phyloP scores from a whole-genome alignment of 2,797 vertebrate species.

The Artibeus jamaicensis region DNA sequence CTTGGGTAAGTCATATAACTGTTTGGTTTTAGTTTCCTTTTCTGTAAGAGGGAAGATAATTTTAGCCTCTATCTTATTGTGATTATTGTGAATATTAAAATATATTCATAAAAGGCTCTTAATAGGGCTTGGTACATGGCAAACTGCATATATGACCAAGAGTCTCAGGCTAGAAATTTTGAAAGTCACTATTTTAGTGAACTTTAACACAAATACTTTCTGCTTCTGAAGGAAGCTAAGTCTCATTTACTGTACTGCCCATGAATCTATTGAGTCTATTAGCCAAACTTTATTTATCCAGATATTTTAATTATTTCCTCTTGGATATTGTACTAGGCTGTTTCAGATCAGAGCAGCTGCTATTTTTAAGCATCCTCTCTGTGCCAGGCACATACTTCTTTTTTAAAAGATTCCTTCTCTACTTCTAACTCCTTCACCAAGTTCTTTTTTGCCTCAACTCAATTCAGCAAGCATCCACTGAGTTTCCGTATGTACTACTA shows the following conservation, averaged over 20 bases:
- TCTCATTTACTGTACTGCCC: neutral
- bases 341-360: neutral
- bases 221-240: neutral
- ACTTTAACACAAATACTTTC: neutral
- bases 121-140: neutral
- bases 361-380: neutral
- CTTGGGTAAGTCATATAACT: neutral
- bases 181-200: neutral
- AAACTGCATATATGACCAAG: neutral
- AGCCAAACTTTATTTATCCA: neutral
- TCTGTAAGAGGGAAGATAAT: neutral
- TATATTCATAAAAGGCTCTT: neutral
- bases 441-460: neutral
- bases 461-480: neutral
- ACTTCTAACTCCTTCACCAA: neutral
- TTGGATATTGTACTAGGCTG: neutral
- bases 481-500: neutral
- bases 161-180: neutral
- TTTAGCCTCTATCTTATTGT: neutral
- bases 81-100: neutral
- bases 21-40: neutral
- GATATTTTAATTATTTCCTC: neutral
- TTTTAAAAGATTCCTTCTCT: neutral
- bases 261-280: neutral
- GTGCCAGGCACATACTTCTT: neutral